Conservation (phyloP, 1,140 invertebrate species). For the Trichoplusia ni region DNA sequence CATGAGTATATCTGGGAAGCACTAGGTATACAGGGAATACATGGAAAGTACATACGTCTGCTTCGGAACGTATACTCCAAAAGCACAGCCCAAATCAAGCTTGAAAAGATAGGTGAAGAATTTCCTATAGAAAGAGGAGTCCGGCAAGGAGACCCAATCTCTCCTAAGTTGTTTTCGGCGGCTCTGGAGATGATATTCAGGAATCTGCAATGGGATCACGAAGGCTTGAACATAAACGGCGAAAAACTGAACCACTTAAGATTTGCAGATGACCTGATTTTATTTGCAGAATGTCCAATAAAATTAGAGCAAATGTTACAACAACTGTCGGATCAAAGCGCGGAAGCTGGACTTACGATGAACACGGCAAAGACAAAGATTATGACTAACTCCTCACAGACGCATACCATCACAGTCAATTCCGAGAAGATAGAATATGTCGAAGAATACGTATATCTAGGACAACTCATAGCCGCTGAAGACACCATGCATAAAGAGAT, state of each 20-base stretch:
- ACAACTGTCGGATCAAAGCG: constrained; percentile 38
- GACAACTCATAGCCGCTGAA: constrained; percentile 13
- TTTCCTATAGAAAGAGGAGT: constrained; percentile 37
- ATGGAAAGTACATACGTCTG: constrained; percentile 30
- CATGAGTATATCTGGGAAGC: constrained; percentile 37
- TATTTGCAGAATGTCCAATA: constrained; percentile 38
- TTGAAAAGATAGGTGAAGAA: constrained; percentile 26
- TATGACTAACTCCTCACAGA: constrained; percentile 12
- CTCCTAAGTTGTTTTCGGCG: constrained; percentile 40
- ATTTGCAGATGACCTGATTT: constrained; percentile 47
- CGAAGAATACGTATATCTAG: constrained; percentile 26
- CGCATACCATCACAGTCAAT: not conserved
- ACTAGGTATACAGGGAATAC: constrained; percentile 27
- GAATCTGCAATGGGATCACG: constrained; percentile 30
- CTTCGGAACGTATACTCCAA: constrained; percentile 28
- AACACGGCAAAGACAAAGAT: constrained; percentile 36
- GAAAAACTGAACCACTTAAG: constrained; percentile 32
- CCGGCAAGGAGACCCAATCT: constrained; percentile 38
- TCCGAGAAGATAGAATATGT: constrained; percentile 39
- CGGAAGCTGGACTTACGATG: constrained; percentile 37
- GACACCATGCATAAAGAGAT: constrained; percentile 43
- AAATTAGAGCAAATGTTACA: constrained; percentile 38
- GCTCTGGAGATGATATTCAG: constrained; percentile 34
- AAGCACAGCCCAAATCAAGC: constrained; percentile 29
- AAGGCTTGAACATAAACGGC: constrained; percentile 35